Percentiles rank a stretch among this genome's conserved stretches.
These are phyloP conservation scores for Gadopsis marmoratus DNA, from an alignment of 2,797 vertebrate genomes.

Conservation along the genomic window DNA sequence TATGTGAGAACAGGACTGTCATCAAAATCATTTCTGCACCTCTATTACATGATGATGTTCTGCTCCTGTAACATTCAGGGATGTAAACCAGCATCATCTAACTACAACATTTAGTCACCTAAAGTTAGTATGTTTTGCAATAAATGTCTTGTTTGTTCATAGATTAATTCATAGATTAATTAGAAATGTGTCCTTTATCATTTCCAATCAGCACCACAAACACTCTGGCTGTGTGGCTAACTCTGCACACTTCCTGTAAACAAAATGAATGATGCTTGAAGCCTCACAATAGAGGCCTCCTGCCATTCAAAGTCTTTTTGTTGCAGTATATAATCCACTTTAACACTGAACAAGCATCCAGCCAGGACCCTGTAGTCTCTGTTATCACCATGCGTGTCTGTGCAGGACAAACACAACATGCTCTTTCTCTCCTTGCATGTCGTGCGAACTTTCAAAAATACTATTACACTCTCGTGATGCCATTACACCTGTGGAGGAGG, in stretches of 20 bases:
- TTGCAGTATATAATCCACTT: neutral
- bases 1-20: neutral
- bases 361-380: neutral
- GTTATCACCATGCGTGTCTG: neutral
- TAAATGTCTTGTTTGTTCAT: neutral
- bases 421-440: neutral
- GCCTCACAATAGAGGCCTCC: neutral
- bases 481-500: neutral
- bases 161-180: neutral
- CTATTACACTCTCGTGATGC: neutral
- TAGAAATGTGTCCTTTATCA: constrained; percentile 7
- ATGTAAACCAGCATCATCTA: neutral
- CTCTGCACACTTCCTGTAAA: constrained; percentile 63
- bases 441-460: neutral
- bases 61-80: neutral
- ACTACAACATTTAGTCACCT: neutral
- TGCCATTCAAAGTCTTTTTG: neutral
- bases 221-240: constrained; percentile 32
- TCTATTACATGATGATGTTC: neutral
- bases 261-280: constrained; percentile 24
- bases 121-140: neutral
- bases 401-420: neutral
- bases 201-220: constrained; percentile 45
- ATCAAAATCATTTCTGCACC: neutral
- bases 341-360: neutral